Evolutionary conservation across 2,888 invertebrate species (phyloP), one percentile per base, ranked within the genome.

Genomic region (Cartodere bifasciata): DNA sequence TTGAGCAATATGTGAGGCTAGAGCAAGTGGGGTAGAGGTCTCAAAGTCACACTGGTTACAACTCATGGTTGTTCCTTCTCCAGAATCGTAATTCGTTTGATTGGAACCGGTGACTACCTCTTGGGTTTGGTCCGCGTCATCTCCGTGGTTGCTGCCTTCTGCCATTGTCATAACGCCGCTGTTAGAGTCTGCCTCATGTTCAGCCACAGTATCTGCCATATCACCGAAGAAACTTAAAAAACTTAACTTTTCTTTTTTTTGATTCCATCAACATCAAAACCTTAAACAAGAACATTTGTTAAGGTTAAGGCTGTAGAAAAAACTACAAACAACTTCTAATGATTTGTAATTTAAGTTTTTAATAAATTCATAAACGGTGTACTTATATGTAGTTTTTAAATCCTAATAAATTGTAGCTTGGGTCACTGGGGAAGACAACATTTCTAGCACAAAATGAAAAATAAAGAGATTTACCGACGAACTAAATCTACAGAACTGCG

Each of bases 11-110:
- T 87, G 87, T 35, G 80, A 70, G 48, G 77, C 70, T 44, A 86
- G 64, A 23, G 79, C 72, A 32, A 78, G 68, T 54, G 76, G 75
- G 52, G 77, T 84, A 51, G 74, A 66, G 6, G 83, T 80, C 62
- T 85, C 86, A 58, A 84, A 87, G 52, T 85, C 83, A 63, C 86
- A 87, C 41, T 80, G 73, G 46, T 81, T 82, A 62, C 84, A 85
- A 57, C 75, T 64, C 58, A 73, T 72, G 43, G 68, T 49, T 58
- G 60, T 59, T 35, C 67, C 65, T 48, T 70, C 70, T 35, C 66
- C 59, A 31, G 67, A 67, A 47, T 71, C 70, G 50, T 70, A 70
- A 52, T 68, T 68, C 10, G 65, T 65, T n/a, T n/a, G n/a, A 50
- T 63, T 66, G 21, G 67, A 60, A 30, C 62, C 65, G 22, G 54